Evolutionary conservation across 2,888 invertebrate genomes (phyloP), one percentile per base, ranked within the genome.

Genomic region (Andrena camellia): DNA sequence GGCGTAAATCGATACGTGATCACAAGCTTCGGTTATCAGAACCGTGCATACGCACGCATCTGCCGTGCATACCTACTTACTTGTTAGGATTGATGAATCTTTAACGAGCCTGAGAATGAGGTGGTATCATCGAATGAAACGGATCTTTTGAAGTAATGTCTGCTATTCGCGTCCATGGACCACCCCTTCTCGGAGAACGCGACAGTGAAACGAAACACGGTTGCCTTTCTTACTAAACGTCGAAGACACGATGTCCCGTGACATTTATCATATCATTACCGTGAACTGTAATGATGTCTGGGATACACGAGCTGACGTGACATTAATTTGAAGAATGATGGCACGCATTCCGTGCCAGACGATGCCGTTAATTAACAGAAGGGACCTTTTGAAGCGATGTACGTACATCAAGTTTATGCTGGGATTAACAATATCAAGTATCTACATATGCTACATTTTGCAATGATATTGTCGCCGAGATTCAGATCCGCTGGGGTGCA

Each of bases 1-100:
- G 29, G 57, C 73, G 64, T 29, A 64, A 86, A 89, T 88, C 90
- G 86, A 89, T 88, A 68, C 72, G 54, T 77, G 86, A 89, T 88
- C 84, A 79, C 78, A 88, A 80, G 89, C 66, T 74, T 66, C 64
- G 75, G 64, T 78, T 87, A 68, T 73, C 64, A 75, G 75, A 70
- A 50, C 42, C 62, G 48, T 72, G 71, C 23, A 48, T 57, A 35
- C 35, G 68, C 64, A 67, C 62, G 31, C 63, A 63, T 68, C 54
- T 66, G 17, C 10, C 50, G 31, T 33, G 60, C 71, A 74, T 77
- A 29, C 2, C 2, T 29, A 68, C 74, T 80, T 73, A 17, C 42
- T 42, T 42, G 17, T 17, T 42, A 76, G 35, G 75, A 13, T 17
- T 63, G 64, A 62, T 78, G 75, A 84, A 86, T 88, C 75, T 75